Base-by-base conservation (phyloP, 2,113 vertebrate genomes). In the Muntiacus reevesi region DNA sequence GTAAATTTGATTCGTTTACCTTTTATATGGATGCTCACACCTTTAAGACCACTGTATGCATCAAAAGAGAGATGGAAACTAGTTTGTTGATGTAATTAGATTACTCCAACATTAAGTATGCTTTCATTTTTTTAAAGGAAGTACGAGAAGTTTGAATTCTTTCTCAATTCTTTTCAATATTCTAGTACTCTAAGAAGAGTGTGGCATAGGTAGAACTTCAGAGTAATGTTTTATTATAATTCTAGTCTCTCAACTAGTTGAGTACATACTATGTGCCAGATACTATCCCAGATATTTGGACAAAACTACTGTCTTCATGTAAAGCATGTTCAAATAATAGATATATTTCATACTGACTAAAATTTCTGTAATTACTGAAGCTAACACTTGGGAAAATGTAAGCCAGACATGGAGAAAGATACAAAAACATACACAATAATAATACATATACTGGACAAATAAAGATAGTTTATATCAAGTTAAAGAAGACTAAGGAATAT, bases 401-500 rank as follows among this genome's bases (percentile, higher is more conserved):
- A 76, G 9, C 11, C 2, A 82, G 16, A 71, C 45, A 13, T 30
- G 0, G 55, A 74, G 33, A 79, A 78, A 87, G 4, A 71, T 21
- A 60, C 9, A 50, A 2, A 43, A 14, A 89, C 3, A 7, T 7
- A 76, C 0, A 19, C 4, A 47, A 52, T 2, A 9, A n/a, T 27
- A 83, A 43, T 36, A 33, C 30, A 74, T 91, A 23, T 60, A 43
- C 0, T 52, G 3, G 54, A 62, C 10, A 47, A 55, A 85, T 12
- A 47, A 95, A 91, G 5, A 64, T 25, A 64, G 21, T 30, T 67
- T 54, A 40, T 83, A 19, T 40, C 2, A 33, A 64, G 7, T 33
- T 74, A 62, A 36, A 88, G 36, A 83, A 74, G 11, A 54, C 8
- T 86, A 33, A 43, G 33, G 36, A 62, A 13, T 0, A 62, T 30